Evolutionary conservation across 2,113 vertebrate species (phyloP).

Genomic region (Euleptes europaea): DNA sequence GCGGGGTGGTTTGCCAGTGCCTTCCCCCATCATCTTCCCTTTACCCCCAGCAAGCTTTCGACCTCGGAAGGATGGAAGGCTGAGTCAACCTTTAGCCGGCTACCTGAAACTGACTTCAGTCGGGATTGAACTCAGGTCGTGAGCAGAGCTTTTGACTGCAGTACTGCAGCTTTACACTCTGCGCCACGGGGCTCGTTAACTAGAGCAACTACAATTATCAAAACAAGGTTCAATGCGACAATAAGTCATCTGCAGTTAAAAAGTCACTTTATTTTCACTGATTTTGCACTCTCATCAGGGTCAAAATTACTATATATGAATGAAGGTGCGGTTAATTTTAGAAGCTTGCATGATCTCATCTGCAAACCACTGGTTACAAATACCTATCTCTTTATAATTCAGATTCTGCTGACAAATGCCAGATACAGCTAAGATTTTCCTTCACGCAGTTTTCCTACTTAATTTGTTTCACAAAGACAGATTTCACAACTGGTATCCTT

Average conservation of each 20-base stretch:
- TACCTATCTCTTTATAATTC: not conserved
- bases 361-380: not conserved
- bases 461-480: not conserved
- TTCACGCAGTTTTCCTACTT: not conserved
- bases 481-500: not conserved
- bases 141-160: too few relatives aligned
- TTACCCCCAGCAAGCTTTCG: too few relatives aligned
- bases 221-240: not conserved
- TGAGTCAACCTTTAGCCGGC: too few relatives aligned
- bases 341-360: not conserved
- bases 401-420: not conserved
- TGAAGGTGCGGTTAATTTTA: not conserved
- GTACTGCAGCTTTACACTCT: too few relatives aligned
- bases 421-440: not conserved
- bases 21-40: too few relatives aligned
- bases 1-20: too few relatives aligned
- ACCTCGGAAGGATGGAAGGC: too few relatives aligned
- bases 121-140: too few relatives aligned
- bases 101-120: too few relatives aligned
- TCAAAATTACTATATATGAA: not conserved
- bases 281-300: not conserved
- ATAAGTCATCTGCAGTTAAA: not conserved
- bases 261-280: not conserved
- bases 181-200: too few relatives aligned
- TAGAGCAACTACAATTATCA: not conserved